Evolutionary conservation across 2,797 vertebrate genomes (phyloP).

Genomic region (Diplodus puntazzo): DNA sequence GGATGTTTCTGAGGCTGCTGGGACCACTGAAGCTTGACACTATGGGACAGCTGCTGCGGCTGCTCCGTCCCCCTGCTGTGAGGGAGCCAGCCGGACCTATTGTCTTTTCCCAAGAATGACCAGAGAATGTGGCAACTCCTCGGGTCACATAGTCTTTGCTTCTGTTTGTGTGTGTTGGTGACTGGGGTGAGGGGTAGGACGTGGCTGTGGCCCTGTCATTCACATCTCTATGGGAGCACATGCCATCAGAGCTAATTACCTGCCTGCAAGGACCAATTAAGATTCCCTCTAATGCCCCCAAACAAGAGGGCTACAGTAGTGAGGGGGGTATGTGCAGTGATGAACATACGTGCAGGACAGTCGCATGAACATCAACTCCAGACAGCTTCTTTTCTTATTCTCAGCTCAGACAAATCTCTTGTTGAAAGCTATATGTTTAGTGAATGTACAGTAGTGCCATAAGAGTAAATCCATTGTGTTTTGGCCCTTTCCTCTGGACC

Average conservation of each 20-base stretch:
- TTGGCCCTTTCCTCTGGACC: constrained; percentile 40
- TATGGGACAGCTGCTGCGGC: constrained; percentile 76
- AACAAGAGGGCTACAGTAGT: constrained; percentile 56
- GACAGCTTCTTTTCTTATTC: background rate
- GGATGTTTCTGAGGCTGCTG: constrained; percentile 49
- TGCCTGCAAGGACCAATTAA: constrained; percentile 80
- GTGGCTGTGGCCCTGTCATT: constrained; percentile 58
- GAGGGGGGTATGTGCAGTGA: no score
- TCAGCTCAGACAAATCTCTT: background rate
- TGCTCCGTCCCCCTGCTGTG: constrained; percentile 61
- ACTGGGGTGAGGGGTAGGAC: constrained; percentile 61
- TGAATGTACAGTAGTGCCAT: constrained; percentile 6
- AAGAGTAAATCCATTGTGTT: constrained; percentile 56
- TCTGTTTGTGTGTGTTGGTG: constrained; percentile 35
- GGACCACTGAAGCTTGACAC: constrained; percentile 71
- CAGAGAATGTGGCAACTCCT: constrained; percentile 68
- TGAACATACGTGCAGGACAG: background rate
- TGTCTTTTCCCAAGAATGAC: constrained; percentile 77
- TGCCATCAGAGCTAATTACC: constrained; percentile 84
- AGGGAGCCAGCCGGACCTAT: constrained; percentile 69
- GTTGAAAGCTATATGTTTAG: constrained; percentile 25
- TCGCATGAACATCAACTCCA: constrained; percentile 9
- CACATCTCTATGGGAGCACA: constrained; percentile 80
- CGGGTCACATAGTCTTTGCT: constrained; percentile 55
- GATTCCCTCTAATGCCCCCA: constrained; percentile 70